Conservation (phyloP, 2,888 invertebrate species). For the Euclidia mi region DNA sequence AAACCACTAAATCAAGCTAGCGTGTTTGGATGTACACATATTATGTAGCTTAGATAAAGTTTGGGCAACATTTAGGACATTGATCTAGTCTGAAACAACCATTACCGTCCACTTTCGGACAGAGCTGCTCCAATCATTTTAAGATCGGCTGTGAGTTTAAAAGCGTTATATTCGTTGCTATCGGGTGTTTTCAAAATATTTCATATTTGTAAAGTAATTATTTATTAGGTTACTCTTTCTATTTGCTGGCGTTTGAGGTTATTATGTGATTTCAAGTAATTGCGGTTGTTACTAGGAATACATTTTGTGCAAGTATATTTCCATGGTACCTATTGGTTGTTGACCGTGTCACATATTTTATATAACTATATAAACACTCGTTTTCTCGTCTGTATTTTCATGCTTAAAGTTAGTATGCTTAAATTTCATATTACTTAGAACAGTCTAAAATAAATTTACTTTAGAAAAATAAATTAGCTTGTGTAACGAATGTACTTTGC, state of each 20-base stretch:
- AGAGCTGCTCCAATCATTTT: neutral
- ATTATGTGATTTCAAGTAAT: no score
- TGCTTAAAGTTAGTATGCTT: slow-evolving; percentile 2
- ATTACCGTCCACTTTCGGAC: neutral
- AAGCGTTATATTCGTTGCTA: slow-evolving; percentile 1
- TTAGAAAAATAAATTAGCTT: slow-evolving; percentile 9
- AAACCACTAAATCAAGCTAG: slow-evolving; percentile 61
- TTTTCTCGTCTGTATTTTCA: neutral
- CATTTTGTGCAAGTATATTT: no score
- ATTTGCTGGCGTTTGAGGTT: no score
- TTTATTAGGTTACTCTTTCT: neutral
- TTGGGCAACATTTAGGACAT: slow-evolving; percentile 8
- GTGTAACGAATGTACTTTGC: slow-evolving; percentile 10
- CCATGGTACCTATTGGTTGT: no score
- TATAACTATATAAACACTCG: neutral
- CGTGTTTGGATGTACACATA: slow-evolving; percentile 47
- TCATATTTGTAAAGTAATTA: neutral
- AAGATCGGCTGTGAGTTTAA: slow-evolving; percentile 7
- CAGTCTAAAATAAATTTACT: neutral
- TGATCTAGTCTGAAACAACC: slow-evolving; percentile 2
- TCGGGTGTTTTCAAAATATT: neutral
- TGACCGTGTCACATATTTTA: no score
- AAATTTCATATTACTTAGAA: slow-evolving; percentile 1
- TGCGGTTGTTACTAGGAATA: no score
- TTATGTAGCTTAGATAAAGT: slow-evolving; percentile 19